A percentile compares a stretch with the other conserved stretches of the same genome.
Conservation (phyloP, 2,797 vertebrate genomes). For the Mallotus villosus region DNA sequence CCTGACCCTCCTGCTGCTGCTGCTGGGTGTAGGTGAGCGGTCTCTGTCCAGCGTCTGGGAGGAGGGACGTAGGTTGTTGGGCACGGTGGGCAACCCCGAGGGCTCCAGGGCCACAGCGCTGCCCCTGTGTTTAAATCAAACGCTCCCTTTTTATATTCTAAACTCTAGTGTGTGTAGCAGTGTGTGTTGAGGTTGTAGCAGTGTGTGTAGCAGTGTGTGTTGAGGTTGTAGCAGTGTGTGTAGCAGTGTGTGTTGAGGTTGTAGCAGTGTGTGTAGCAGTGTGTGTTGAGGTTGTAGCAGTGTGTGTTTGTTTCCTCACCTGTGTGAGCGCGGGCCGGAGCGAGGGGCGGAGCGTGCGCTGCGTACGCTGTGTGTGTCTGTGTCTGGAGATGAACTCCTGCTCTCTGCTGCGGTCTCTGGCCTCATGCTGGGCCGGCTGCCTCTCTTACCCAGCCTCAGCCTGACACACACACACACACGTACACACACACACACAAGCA, state of each 20-base stretch:
- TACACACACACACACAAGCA: constrained; percentile 2
- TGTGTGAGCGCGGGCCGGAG: constrained; percentile 67
- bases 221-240: too few relatives aligned
- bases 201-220: too few relatives aligned
- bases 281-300: neutral
- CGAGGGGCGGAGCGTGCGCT: constrained; percentile 61
- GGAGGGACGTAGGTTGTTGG: constrained; percentile 62
- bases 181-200: too few relatives aligned
- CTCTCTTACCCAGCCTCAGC: constrained; percentile 63
- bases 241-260: too few relatives aligned
- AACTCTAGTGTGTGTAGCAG: too few relatives aligned
- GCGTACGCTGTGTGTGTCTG: constrained; percentile 68
- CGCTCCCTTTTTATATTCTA: too few relatives aligned
- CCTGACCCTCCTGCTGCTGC: constrained; percentile 78
- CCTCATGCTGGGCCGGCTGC: constrained; percentile 55
- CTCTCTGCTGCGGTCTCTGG: constrained; percentile 69
- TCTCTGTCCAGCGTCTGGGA: constrained; percentile 52
- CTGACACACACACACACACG: constrained; percentile 21
- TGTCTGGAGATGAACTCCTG: constrained; percentile 64
- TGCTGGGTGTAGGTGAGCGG: constrained; percentile 62
- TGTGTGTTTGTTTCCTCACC: constrained; percentile 64
- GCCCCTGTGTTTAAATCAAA: constrained; percentile 62
- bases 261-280: neutral
- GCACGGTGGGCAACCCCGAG: constrained; percentile 63
- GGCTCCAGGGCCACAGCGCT: constrained; percentile 72